Conservation (phyloP, 2,113 vertebrate genomes). For the Nesogale talazaci region DNA sequence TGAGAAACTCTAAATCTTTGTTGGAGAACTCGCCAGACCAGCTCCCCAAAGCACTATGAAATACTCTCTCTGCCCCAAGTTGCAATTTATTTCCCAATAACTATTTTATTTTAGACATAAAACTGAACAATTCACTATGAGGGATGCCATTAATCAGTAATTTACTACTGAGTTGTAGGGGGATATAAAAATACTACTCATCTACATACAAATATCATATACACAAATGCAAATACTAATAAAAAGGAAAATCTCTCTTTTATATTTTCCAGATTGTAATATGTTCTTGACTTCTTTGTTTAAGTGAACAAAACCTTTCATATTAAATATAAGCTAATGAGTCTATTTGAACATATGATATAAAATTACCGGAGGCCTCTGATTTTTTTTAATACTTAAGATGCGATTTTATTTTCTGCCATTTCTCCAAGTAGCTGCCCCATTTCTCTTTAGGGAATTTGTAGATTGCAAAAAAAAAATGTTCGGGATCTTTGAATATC, state of each 20-base stretch:
- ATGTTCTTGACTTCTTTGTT: slow-evolving; percentile 52
- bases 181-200: not conserved
- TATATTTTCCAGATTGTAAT: slow-evolving; percentile 33
- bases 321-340: not conserved
- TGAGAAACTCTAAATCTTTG: slow-evolving; percentile 71
- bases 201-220: slow-evolving; percentile 16
- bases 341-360: slow-evolving; percentile 29
- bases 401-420: slow-evolving; percentile 47
- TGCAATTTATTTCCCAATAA: slow-evolving; percentile 52
- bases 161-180: slow-evolving; percentile 51
- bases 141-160: slow-evolving; percentile 50
- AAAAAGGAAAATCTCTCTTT: not conserved
- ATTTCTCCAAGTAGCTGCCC: slow-evolving; percentile 27
- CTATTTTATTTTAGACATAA: slow-evolving; percentile 66
- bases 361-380: not conserved
- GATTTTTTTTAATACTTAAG: slow-evolving; percentile 1
- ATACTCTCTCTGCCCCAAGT: slow-evolving; percentile 37
- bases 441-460: slow-evolving; percentile 19
- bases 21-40: slow-evolving; percentile 67
- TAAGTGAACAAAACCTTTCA: slow-evolving; percentile 52
- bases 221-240: not conserved
- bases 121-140: slow-evolving; percentile 15
- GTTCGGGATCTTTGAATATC: slow-evolving; percentile 33
- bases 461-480: slow-evolving; percentile 55
- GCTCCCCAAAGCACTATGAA: slow-evolving; percentile 47